Base-by-base conservation (phyloP, 2,888 invertebrate genomes). In the Dicyrtoma fusca region DNA sequence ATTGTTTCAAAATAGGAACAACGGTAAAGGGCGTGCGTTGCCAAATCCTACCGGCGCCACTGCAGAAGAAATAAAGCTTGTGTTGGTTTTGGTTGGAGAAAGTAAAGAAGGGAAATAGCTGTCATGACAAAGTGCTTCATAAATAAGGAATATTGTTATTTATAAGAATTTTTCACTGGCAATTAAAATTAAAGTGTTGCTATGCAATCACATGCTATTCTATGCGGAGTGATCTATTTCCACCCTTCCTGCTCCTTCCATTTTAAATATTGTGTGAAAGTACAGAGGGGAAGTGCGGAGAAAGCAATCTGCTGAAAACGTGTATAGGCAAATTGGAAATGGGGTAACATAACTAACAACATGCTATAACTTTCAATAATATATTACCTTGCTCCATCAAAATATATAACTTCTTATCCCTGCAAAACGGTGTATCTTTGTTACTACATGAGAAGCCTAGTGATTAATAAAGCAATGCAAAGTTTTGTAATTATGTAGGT, bases 81-180 rank as follows among this genome's bases (percentile, higher is more conserved):
- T 19, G 14, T 14, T n/a, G n/a, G n/a, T n/a, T n/a, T n/a, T n/a
- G n/a, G n/a, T n/a, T n/a, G 61, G 17, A 42, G 17, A 17, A 14
- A 34, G 34, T 34, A 34, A 34, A 42, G 42, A 61, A 42, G 42
- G 61, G 17, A 61, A 61, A 42, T 63, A 45, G 62, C 34, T 65
- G 53, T 57, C 57, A 26, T 14, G 25, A 26, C 34, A 34, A 66
- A 51, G 51, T 66, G 66, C 17, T 26, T 66, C 66, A 66, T 66
- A 66, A 66, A 66, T 66, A 34, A 34, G 34, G 42, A 42, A 66
- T 66, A 66, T 66, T 66, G 66, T 51, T 66, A 66, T 66, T 66
- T 66, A 66, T 66, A 53, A 13, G 66, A 21, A 66, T 66, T 66
- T 66, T 63, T 66, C 61, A 49, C 19, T 5, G n/a, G 21, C 66